Conservation (phyloP, 2,888 invertebrate genomes). For the Mythimna albipuncta region DNA sequence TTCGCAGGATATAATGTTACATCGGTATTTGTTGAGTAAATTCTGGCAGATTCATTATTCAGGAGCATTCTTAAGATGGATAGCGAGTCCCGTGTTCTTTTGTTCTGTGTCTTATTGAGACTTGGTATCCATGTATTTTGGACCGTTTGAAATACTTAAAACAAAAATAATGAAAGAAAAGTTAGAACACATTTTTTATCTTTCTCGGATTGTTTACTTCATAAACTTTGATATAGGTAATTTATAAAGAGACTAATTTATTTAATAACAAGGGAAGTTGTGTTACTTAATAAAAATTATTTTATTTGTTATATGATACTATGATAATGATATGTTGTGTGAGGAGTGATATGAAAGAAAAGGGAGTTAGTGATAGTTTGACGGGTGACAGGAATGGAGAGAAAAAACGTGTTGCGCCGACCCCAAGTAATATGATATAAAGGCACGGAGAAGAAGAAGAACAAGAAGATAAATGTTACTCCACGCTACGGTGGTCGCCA, state of each 20-base stretch:
- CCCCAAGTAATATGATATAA: no score
- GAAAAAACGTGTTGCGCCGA: no score
- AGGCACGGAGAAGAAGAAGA: no score
- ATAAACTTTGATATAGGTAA: background rate
- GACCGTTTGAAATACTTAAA: background rate
- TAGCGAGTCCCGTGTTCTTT: slow-evolving; percentile 60
- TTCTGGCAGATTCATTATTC: slow-evolving; percentile 67
- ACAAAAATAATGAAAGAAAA: background rate
- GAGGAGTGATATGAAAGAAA: no score
- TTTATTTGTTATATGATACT: no score
- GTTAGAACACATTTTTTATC: background rate
- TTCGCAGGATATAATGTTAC: slow-evolving; percentile 1
- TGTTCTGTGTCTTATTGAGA: slow-evolving; percentile 50
- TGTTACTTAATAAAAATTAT: no score
- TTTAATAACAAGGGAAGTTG: background rate
- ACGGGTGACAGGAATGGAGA: no score
- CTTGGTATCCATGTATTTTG: background rate
- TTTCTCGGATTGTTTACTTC: background rate
- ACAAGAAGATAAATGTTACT: no score
- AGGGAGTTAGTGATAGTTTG: no score
- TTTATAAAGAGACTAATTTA: background rate
- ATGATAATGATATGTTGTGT: no score
- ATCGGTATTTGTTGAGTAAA: slow-evolving; percentile 33
- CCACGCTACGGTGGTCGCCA: no score
- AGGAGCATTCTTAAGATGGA: slow-evolving; percentile 59